Evolutionary conservation across 2,797 vertebrate species (phyloP).

Genomic region (Manis pentadactyla): DNA sequence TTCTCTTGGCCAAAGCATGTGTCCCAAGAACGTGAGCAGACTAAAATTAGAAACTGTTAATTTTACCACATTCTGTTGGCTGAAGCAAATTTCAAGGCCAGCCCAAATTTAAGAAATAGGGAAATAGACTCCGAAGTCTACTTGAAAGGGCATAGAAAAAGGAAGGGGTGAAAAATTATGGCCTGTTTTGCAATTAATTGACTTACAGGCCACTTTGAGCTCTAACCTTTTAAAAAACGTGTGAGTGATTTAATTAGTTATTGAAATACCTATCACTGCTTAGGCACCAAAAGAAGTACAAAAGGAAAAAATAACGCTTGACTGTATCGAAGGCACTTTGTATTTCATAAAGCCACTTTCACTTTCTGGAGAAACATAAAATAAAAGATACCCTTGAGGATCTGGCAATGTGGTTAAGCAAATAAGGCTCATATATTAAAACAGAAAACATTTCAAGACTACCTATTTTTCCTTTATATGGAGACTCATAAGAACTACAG

Average conservation of each 20-base stretch:
- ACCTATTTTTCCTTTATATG: neutral
- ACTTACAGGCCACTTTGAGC: neutral
- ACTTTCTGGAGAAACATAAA: slow-evolving; percentile 57
- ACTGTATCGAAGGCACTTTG: neutral
- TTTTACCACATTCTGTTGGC: neutral
- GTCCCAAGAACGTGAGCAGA: neutral
- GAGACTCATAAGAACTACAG: neutral
- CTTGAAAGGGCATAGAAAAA: neutral
- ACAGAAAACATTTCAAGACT: slow-evolving; percentile 11
- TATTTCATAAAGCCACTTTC: slow-evolving; percentile 51
- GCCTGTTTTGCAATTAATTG: neutral
- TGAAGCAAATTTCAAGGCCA: slow-evolving; percentile 28
- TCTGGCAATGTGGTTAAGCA: slow-evolving; percentile 49
- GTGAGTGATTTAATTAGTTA: slow-evolving; percentile 9
- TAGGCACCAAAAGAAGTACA: neutral
- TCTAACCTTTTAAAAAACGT: slow-evolving; percentile 24
- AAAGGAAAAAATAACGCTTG: neutral
- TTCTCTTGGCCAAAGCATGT: neutral
- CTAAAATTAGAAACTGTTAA: neutral
- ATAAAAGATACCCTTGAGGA: slow-evolving; percentile 45
- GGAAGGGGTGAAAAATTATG: neutral
- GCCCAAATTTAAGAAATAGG: neutral
- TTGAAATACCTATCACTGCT: slow-evolving; percentile 8
- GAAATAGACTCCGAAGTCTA: neutral
- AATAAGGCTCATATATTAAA: slow-evolving; percentile 63